Conservation (phyloP, 2,797 vertebrate genomes). For the Falco biarmicus region DNA sequence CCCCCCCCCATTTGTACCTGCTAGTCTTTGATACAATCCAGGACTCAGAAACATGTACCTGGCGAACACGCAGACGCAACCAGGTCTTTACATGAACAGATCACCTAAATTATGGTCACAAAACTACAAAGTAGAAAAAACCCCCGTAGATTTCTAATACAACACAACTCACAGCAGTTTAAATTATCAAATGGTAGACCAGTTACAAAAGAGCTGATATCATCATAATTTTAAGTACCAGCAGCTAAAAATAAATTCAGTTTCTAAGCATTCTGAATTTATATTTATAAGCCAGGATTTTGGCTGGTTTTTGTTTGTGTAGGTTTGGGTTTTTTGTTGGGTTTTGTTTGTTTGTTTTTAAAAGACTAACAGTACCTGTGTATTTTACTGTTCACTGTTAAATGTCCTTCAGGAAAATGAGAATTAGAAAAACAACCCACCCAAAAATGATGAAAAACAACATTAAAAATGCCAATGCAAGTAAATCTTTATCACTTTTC, state of each 20-base stretch:
- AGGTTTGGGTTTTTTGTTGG: neutral
- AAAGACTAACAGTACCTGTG: neutral
- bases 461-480: neutral
- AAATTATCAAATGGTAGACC: too few species aligned
- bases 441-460: neutral
- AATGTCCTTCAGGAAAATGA: neutral
- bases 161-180: neutral
- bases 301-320: neutral
- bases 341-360: neutral
- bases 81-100: neutral
- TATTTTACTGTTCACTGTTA: neutral
- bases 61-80: accelerated
- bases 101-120: neutral
- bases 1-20: neutral
- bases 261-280: neutral
- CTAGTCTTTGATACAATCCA: accelerated
- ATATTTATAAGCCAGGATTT: neutral
- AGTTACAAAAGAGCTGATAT: neutral
- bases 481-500: neutral
- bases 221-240: neutral
- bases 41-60: accelerated
- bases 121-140: neutral
- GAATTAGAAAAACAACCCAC: neutral
- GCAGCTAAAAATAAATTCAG: neutral
- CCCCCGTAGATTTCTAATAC: neutral